Conservation (phyloP, 2,797 vertebrate species). For the Erethizon dorsatum region DNA sequence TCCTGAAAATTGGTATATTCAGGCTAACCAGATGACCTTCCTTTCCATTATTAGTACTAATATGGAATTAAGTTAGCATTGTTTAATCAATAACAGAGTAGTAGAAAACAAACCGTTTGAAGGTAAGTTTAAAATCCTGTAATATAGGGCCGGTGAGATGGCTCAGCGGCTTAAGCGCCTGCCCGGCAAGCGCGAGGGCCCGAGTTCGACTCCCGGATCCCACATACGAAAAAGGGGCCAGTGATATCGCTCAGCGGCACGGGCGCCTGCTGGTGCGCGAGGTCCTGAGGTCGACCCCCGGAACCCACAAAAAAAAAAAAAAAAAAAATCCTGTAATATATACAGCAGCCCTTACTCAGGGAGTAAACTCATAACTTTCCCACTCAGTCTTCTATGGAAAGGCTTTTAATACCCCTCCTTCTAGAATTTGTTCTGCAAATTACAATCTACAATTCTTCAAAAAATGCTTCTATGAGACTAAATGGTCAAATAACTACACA, state of each 20-base stretch:
- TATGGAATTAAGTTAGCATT: conserved; percentile 13
- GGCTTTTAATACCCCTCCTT: neutral
- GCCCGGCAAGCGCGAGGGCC: too few species aligned
- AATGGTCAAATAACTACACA: neutral
- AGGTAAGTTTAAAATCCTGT: neutral
- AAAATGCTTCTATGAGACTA: neutral
- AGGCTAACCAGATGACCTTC: conserved; percentile 52
- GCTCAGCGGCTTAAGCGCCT: too few species aligned
- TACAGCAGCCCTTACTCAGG: neutral
- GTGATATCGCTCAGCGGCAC: too few species aligned
- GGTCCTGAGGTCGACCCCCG: too few species aligned
- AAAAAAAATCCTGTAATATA: neutral
- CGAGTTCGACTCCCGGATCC: too few species aligned
- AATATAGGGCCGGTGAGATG: too few species aligned
- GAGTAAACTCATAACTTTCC: neutral
- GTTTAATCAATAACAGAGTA: conserved; percentile 63
- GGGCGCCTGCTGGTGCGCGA: too few species aligned
- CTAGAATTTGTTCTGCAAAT: conserved; percentile 22
- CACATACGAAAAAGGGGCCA: too few species aligned
- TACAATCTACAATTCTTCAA: neutral
- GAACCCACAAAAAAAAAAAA: too few species aligned
- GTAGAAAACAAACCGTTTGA: neutral
- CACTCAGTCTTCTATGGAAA: neutral
- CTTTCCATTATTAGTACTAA: neutral
- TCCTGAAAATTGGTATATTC: conserved; percentile 62